Evolutionary conservation across 1,140 invertebrate genomes (phyloP), one percentile per base, ranked within the genome.

Genomic region (Lanistes nyassanus): DNA sequence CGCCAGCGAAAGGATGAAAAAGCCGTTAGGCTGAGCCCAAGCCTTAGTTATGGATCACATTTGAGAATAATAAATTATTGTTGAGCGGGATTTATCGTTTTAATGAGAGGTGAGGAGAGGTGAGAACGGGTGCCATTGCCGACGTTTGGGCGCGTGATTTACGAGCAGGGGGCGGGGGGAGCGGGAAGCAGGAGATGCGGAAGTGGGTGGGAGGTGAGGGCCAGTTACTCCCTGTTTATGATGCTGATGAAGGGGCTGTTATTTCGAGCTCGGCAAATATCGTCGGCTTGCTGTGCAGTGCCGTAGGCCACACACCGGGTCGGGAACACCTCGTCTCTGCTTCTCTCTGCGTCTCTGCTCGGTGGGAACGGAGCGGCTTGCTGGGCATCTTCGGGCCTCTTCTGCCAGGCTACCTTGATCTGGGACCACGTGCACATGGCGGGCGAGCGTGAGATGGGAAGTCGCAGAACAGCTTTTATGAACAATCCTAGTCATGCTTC

Each of bases 21-120:
- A 55, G 26, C 62, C 73, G 51, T 75, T 75, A 51, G 21, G n/a
- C 29, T 65, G 47, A 75, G 26, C 62, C 62, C 36, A 19, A 21
- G 60, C 64, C 73, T 67, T 67, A 67, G 64, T 67, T 67, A 75
- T 75, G 73, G 60, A 75, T 62, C 42, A 64, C 39, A 65, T 67
- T 51, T 31, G 36, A 75, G 73, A 23, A 31, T n/a, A 56, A 75
- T 66, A 75, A 67, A 75, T 75, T 66, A 75, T 75, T 67, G 73
- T 42, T 34, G 34, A 64, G 60, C 64, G 55, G 47, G 62, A 75
- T 75, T 75, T 75, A 75, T 75, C 36, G 73, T 75, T 65, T 67
- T 39, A 66, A 66, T 67, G 73, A 67, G 60, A 65, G 73, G 26
- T 51, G 60, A 51, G 42, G 53, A 26, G 66, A 65, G 73, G 73